Percentiles rank a stretch among this genome's conserved stretches.
These are phyloP conservation scores for Gallinago stenura DNA, from an alignment of 2,797 vertebrate genomes.

Conservation along the genomic window DNA sequence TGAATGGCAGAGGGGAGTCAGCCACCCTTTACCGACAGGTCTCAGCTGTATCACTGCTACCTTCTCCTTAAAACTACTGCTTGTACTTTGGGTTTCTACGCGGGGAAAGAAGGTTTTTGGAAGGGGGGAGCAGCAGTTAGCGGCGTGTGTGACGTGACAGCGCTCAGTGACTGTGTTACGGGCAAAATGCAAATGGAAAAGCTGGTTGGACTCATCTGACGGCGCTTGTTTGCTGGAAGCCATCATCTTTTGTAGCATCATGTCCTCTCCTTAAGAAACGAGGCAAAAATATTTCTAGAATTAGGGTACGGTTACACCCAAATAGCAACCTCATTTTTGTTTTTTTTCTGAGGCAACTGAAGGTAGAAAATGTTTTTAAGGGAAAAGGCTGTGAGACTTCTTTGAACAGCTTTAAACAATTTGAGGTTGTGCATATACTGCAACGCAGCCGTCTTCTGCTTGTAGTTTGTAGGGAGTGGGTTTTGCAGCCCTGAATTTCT, in stretches of 20 bases:
- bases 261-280: not conserved
- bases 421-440: not conserved
- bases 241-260: not conserved
- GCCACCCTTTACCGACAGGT: not conserved
- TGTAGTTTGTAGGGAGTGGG: constrained; percentile 13
- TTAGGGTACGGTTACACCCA: not conserved
- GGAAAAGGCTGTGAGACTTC: not conserved
- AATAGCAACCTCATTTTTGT: constrained; percentile 1
- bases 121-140: not conserved
- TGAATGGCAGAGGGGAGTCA: not conserved
- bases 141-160: fast-evolving
- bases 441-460: not conserved
- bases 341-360: not conserved
- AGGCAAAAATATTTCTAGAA: not conserved
- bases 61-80: not conserved
- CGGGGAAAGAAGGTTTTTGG: not conserved
- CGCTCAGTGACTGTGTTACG: not conserved
- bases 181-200: not conserved
- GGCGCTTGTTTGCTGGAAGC: not conserved
- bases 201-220: not conserved
- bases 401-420: constrained; percentile 19
- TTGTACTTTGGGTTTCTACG: not conserved
- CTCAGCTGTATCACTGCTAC: not conserved
- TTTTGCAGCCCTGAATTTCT: constrained; percentile 40
- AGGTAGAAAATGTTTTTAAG: not conserved